Conservation (phyloP, 1,140 invertebrate species). For the Pseudomyrmex gracilis region DNA sequence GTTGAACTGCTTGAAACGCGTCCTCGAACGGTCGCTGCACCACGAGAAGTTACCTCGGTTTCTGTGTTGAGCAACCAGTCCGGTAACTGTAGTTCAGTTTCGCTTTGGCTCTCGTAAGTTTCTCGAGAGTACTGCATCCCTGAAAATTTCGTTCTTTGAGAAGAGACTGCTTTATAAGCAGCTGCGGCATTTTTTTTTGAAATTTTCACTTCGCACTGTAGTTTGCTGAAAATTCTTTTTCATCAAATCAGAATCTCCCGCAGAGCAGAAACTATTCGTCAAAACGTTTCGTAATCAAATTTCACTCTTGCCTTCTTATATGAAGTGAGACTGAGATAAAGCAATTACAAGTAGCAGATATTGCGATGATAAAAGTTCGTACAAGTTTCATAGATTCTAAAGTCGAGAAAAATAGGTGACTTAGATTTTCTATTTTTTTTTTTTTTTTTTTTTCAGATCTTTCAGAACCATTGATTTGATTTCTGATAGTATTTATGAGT, state of each 20-base stretch:
- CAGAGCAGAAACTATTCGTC: not conserved
- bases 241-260: not conserved
- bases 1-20: conserved; percentile 79
- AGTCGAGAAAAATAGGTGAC: not conserved
- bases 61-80: conserved; percentile 81
- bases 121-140: conserved; percentile 62
- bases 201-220: not conserved
- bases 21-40: conserved; percentile 85
- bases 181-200: not conserved
- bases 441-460: not conserved
- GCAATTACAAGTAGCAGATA: no score
- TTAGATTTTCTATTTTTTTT: not conserved
- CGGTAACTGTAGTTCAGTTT: conserved; percentile 77
- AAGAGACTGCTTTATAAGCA: not conserved
- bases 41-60: conserved; percentile 78
- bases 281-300: not conserved
- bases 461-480: conserved; percentile 31
- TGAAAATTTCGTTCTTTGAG: not conserved
- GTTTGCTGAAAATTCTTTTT: not conserved
- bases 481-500: not conserved
- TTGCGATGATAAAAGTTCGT: not conserved
- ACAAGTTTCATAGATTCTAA: conserved; percentile 2
- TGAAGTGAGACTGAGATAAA: not conserved
- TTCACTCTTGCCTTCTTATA: not conserved
- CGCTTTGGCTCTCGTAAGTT: conserved; percentile 79